Conservation (phyloP, 1,140 invertebrate species). For the Papilio xuthus region DNA sequence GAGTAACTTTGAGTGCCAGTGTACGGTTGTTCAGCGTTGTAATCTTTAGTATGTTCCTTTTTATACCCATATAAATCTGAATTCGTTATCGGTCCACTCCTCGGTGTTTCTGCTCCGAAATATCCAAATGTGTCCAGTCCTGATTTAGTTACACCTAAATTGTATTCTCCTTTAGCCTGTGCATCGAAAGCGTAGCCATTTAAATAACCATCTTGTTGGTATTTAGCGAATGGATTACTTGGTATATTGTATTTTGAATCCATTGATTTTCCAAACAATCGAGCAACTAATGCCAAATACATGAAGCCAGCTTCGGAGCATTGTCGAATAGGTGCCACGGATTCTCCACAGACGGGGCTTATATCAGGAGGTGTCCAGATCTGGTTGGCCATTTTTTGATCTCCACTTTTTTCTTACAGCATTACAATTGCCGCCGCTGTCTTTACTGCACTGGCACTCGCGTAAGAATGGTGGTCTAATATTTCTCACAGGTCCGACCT, state of each 20-base stretch:
- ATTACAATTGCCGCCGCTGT: conserved; percentile 3
- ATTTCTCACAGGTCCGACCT: conserved; percentile 4
- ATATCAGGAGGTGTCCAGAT: conserved; percentile 83
- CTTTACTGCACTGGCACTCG: conserved; percentile 27
- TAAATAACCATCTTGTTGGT: conserved; percentile 24
- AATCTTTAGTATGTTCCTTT: conserved; percentile 1
- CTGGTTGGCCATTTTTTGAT: conserved; percentile 51
- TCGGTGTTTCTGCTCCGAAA: neutral
- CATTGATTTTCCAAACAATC: conserved; percentile 81
- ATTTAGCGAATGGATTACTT: conserved; percentile 48
- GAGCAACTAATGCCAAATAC: conserved; percentile 82
- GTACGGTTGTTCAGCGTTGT: neutral
- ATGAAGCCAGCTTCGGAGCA: conserved; percentile 82
- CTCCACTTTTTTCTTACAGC: conserved; percentile 32
- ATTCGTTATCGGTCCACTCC: neutral
- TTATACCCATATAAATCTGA: neutral
- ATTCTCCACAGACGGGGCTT: conserved; percentile 76
- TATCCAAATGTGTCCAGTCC: neutral
- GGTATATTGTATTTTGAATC: conserved; percentile 49
- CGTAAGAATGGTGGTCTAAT: conserved; percentile 26
- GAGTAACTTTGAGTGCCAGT: conserved; percentile 1
- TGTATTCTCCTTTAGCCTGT: neutral
- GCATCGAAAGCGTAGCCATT: neutral
- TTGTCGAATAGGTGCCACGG: conserved; percentile 79
- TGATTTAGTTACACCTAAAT: neutral